Conservation (phyloP, 2,888 invertebrate genomes). For the Gymnosoma rotundatum region DNA sequence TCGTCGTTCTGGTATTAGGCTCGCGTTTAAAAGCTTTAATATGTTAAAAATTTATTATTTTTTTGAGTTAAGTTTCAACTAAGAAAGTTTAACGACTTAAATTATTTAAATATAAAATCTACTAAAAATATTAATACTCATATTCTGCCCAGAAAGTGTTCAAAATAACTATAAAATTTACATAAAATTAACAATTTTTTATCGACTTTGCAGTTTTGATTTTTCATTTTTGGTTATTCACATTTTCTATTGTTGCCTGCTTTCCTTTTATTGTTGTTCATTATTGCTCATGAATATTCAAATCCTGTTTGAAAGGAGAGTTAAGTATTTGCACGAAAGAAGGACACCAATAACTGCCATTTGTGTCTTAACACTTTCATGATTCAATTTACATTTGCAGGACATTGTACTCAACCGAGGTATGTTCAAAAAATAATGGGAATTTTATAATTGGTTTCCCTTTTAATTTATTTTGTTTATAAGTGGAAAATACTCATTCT, state of each 20-base stretch:
- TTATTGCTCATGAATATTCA: conserved; percentile 66
- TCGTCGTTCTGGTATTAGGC: too few species aligned
- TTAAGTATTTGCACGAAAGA: not conserved
- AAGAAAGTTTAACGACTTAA: not conserved
- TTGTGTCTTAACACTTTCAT: conserved; percentile 56
- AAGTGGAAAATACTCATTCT: too few species aligned
- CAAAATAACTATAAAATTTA: conserved; percentile 1
- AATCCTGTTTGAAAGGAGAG: conserved; percentile 41
- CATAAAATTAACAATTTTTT: conserved; percentile 2
- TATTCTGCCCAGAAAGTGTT: not conserved
- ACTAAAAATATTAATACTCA: not conserved
- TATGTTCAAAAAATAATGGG: too few species aligned
- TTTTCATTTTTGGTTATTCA: not conserved
- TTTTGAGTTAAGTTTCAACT: too few species aligned
- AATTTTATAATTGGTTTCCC: too few species aligned
- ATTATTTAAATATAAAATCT: not conserved
- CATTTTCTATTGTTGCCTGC: not conserved
- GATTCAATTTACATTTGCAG: conserved; percentile 29
- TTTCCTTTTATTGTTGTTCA: conserved; percentile 32
- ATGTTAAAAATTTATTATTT: too few species aligned
- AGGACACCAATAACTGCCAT: conserved; percentile 27
- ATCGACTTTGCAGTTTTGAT: conserved; percentile 5
- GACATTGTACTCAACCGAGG: conserved; percentile 32
- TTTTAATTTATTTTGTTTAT: too few species aligned
- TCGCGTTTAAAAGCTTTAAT: too few species aligned